Base-by-base conservation (phyloP, 2,888 invertebrate species). In the Empis stercorea region DNA sequence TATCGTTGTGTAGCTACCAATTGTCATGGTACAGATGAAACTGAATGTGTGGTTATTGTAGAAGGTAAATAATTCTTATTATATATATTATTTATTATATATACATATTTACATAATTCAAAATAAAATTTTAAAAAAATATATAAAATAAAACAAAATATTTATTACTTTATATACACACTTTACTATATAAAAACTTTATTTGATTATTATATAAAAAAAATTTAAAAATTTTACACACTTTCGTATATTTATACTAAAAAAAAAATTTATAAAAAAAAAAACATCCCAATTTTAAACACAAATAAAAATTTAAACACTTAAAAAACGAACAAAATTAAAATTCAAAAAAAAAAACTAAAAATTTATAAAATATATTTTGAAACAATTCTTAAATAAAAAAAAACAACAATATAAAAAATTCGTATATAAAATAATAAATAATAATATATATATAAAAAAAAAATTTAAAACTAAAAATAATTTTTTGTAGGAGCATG, bases 1-100 rank as follows among this genome's bases (percentile, higher is more conserved):
- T 99, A 99, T 72, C 80, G 81, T 39, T 97, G 97, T 69, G 78
- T 87, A 32, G 97, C 99, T 15, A 85, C 84, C 55, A 99, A 99
- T 73, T 76, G 79, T 45, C 89, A 95, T 63, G 99, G 99, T 59
- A 82, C 84, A 30, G 96, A 95, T 61, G 95, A 97, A 74, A 95
- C 96, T 14, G 83, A 81, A 54, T 94, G 94, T 68, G 91, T 93
- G 57, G 89, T 95, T 49, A 92, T 94, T 61, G 93, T 96, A 59
- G 95, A 96, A 80, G 93, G 92, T 81, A 74, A 70, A 62, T 59
- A 55, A 39, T n/a, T n/a, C n/a, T n/a, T n/a, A n/a, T n/a, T n/a
- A n/a, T n/a, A n/a, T 14, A 30, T 30, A 30, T 40, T 30, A 45
- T 45, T 10, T 15, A 40, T 6, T n/a, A 14, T 13, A 4, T 4